Conservation (phyloP, 2,888 invertebrate species). For the Lissocephala sabroskyi region DNA sequence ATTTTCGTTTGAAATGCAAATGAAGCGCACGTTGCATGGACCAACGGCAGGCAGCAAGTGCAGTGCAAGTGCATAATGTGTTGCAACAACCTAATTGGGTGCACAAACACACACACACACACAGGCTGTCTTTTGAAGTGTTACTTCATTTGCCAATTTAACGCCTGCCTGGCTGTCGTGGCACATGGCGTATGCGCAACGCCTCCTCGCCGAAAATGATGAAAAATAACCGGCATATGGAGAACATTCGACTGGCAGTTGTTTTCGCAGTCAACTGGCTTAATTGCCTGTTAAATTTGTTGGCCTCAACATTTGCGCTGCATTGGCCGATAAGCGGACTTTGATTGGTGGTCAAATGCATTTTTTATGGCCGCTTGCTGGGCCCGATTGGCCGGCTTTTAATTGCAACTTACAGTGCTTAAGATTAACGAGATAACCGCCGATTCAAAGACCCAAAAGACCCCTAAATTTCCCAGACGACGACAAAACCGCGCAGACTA, state of each 20-base stretch:
- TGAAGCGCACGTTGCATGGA: conserved; percentile 35
- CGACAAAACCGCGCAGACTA: neutral
- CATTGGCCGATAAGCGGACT: neutral
- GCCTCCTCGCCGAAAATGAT: too few species aligned
- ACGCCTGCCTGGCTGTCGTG: conserved; percentile 11
- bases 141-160: conserved; percentile 6
- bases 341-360: neutral
- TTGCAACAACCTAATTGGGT: conserved; percentile 53
- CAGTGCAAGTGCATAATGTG: conserved; percentile 10
- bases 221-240: too few species aligned
- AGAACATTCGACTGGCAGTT: too few species aligned
- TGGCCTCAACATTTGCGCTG: conserved; percentile 4
- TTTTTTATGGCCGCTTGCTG: neutral
- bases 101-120: conserved; percentile 28
- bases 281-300: conserved; percentile 37
- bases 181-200: conserved; percentile 45
- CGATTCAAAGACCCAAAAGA: conserved; percentile 1
- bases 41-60: conserved; percentile 7
- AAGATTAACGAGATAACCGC: conserved; percentile 7
- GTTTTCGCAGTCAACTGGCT: too few species aligned
- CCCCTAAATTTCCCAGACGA: conserved; percentile 4
- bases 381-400: conserved; percentile 3
- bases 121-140: neutral
- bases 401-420: conserved; percentile 11
- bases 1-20: conserved; percentile 70